Percentiles rank a stretch among this genome's conserved stretches.
Conservation (phyloP, 1,140 invertebrate genomes). For the Lepidurus packardi region DNA sequence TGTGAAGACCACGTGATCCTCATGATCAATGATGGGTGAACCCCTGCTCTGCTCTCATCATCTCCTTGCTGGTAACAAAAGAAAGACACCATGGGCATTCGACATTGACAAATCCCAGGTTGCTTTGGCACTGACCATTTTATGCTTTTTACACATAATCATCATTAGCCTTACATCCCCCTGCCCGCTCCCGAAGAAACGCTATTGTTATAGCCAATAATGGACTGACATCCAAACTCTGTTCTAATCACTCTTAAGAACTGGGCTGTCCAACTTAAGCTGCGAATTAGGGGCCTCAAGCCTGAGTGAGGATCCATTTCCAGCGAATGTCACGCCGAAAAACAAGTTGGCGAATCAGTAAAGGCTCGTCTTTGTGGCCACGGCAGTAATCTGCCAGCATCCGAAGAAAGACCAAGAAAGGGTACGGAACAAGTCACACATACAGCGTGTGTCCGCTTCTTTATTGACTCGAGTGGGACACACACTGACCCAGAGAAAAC, state of each 20-base stretch:
- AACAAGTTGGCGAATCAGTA: background rate
- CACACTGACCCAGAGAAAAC: background rate
- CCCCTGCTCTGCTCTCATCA: constrained; percentile 20
- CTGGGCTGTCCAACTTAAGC: no score
- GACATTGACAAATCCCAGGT: constrained; percentile 11
- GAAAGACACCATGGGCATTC: background rate
- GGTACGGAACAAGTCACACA: background rate
- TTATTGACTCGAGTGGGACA: constrained; percentile 7
- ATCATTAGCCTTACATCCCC: background rate
- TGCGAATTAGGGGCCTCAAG: no score
- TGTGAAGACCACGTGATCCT: constrained; percentile 18
- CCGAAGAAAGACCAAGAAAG: background rate
- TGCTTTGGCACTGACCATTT: constrained; percentile 13
- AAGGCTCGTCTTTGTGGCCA: no score
- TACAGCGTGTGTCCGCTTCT: background rate
- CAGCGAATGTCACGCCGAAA: background rate
- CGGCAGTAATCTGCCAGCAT: background rate
- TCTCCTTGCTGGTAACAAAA: background rate
- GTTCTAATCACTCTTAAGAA: no score
- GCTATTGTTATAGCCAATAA: background rate
- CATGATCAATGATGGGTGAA: constrained; percentile 12
- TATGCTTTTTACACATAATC: background rate
- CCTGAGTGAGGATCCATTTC: no score
- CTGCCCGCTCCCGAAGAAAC: background rate
- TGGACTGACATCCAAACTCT: no score